phyloP scores from a whole-genome alignment of 2,797 vertebrate species.

The Cheirogaleus major region DNA sequence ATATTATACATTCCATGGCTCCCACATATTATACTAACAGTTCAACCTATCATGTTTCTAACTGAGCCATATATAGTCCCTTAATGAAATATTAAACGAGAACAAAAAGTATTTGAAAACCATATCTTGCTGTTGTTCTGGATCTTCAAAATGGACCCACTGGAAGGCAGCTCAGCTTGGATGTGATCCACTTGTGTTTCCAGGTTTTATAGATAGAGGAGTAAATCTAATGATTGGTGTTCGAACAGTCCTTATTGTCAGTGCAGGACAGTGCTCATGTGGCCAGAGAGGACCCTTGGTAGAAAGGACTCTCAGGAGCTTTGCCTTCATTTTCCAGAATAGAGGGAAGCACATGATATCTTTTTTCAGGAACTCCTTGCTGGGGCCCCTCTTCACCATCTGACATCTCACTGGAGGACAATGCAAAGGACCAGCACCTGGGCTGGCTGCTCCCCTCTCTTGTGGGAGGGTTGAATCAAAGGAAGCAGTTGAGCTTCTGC shows the following conservation, averaged over 20 bases:
- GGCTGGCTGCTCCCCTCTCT: fast-evolving
- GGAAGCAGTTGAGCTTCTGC: not conserved
- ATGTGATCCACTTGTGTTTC: not conserved
- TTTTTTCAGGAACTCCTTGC: not conserved
- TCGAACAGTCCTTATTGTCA: not conserved
- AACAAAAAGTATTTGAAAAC: not conserved
- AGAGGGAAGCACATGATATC: not conserved
- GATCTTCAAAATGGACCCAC: not conserved
- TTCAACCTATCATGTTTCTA: not conserved
- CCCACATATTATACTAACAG: not conserved
- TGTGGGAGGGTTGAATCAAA: not conserved
- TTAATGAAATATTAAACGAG: not conserved
- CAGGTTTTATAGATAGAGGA: not conserved
- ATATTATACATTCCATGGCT: not conserved
- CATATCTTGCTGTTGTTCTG: not conserved
- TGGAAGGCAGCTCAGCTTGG: not conserved
- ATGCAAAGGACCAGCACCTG: not conserved
- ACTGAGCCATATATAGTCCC: not conserved
- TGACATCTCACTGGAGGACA: not conserved
- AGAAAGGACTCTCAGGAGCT: not conserved
- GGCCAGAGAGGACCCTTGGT: not conserved
- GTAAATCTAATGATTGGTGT: not conserved
- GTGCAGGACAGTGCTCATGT: not conserved
- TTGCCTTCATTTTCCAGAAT: not conserved
- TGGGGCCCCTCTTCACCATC: not conserved